phyloP scores from a whole-genome alignment of 2,888 invertebrate species.

The Dolomedes plantarius region DNA sequence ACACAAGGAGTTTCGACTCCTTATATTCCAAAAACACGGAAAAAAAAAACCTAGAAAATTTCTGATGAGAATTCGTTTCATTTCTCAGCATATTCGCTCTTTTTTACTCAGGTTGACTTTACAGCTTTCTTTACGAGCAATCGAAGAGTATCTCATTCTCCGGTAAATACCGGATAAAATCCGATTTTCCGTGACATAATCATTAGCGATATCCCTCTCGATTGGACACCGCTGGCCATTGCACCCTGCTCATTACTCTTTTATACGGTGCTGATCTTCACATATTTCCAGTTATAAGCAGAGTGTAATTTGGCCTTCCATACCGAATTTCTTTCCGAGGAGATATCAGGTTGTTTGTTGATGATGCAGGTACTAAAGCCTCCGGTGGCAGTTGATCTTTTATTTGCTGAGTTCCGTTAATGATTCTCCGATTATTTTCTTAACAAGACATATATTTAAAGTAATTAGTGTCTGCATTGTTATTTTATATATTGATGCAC shows the following conservation, averaged over 20 bases:
- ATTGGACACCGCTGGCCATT: not conserved
- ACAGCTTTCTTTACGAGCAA: not conserved
- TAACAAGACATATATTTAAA: no score
- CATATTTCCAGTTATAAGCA: constrained; percentile 28
- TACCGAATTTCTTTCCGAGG: constrained; percentile 14
- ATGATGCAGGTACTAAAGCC: not conserved
- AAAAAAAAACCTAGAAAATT: no score
- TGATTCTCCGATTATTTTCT: no score
- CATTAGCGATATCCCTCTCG: not conserved
- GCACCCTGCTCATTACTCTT: not conserved
- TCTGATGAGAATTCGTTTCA: no score
- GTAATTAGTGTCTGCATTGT: no score
- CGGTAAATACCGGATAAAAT: constrained; percentile 3
- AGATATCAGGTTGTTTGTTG: not conserved
- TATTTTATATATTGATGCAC: no score
- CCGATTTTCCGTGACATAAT: constrained; percentile 7
- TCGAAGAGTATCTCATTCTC: not conserved
- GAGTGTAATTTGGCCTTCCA: constrained; percentile 38
- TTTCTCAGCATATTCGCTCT: no score
- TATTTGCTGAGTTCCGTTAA: not conserved
- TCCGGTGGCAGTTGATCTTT: not conserved
- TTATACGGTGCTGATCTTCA: constrained; percentile 12
- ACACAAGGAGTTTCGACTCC: no score
- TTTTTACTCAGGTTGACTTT: not conserved
- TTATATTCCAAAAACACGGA: no score